Evolutionary conservation across 2,888 invertebrate species (phyloP), one percentile per base, ranked within the genome.

Genomic region (Drosophila phalerata): DNA sequence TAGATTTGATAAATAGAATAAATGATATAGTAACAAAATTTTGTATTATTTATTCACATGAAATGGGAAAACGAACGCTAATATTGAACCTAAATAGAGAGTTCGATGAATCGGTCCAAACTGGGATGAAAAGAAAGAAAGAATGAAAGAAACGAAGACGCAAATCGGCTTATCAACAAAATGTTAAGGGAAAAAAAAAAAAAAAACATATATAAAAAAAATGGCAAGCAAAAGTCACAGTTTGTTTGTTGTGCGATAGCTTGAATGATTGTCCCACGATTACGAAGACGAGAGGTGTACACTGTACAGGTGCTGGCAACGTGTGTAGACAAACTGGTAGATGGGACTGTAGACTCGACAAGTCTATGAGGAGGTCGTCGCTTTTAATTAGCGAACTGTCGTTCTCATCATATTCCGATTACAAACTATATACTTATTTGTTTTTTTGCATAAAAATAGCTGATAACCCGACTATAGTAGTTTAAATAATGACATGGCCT

Each of bases 141-240:
- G 40, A 32, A 48, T 4, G 55, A 60, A 65, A 40, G 38, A n/a
- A 58, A 66, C 47, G 30, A 53, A 71, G 65, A 72, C 85, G 90
- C 78, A 88, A 90, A 90, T 90, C 89, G 84, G 87, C 85, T 85
- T 90, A 85, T 90, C 85, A 88, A 74, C 58, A 69, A 65, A 68
- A 62, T 68, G 64, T 58, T 77, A 58, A 58, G 17, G 9, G 15
- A 34, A 57, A 60, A 66, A 28, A 10, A 38, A 47, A 32, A 34
- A 63, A 48, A n/a, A 43, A 37, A 61, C n/a, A n/a, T n/a, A n/a
- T n/a, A n/a, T n/a, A 32, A 34, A 63, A 48, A n/a, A 43, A 37
- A 61, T 79, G 62, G 69, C 80, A 76, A 55, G 71, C 80, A 73
- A 70, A 77, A 80, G 84, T 80, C 80, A 81, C 64, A 47, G 57